Percentiles rank a stretch among this genome's conserved stretches.
Evolutionary conservation across 2,113 vertebrate genomes (phyloP).

Genomic region (Astur gentilis): DNA sequence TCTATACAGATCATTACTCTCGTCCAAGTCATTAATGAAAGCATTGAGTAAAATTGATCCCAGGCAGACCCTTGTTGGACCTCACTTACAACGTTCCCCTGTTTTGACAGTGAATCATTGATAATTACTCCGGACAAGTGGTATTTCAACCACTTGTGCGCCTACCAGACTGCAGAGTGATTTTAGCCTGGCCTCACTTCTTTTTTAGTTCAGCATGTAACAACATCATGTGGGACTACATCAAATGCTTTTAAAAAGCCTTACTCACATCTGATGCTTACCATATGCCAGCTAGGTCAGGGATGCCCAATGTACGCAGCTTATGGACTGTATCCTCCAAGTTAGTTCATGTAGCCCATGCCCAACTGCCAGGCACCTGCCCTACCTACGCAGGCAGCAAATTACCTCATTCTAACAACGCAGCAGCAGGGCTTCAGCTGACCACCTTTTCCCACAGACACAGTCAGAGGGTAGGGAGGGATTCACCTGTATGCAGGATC

Average conservation of each 20-base stretch:
- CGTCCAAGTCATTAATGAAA: conserved; percentile 22
- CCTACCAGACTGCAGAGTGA: neutral
- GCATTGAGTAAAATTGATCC: conserved; percentile 36
- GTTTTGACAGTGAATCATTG: conserved; percentile 31
- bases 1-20: conserved; percentile 14
- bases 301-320: neutral
- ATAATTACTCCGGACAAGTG: conserved; percentile 27
- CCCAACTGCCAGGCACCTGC: neutral
- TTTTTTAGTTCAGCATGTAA: neutral
- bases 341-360: neutral
- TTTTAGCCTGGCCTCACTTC: neutral
- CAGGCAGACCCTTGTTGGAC: neutral
- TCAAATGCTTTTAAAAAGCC: neutral
- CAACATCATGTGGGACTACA: neutral
- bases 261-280: neutral
- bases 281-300: neutral
- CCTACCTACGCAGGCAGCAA: neutral
- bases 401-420: neutral
- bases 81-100: neutral
- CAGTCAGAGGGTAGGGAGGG: neutral
- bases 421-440: neutral
- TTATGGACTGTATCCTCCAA: neutral
- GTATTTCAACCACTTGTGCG: neutral
- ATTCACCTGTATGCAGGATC: neutral
- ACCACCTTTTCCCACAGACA: neutral